Base-by-base conservation (phyloP, 92 coral and sea anemone species). In the Epizoanthus rinbou region DNA sequence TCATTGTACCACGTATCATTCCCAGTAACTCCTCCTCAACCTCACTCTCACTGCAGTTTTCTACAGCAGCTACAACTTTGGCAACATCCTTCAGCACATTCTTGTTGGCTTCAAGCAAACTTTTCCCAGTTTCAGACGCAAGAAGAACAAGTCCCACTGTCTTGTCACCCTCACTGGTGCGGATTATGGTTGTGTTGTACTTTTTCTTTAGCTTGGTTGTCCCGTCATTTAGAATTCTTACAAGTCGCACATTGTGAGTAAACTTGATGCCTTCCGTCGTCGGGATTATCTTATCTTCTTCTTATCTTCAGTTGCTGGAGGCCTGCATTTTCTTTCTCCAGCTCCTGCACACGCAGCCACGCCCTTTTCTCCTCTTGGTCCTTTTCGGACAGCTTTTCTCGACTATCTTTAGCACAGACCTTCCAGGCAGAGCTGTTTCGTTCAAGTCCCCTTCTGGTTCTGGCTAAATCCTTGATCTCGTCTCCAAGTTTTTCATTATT, bases 271-370 rank as follows among this genome's bases (percentile, higher is more conserved):
- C 81, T 25, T 62, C 69, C 2, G 50, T 62, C 69, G 31, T 76
- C 21, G 31, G 69, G 52, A 57, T 57, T 57, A 45, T 72, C n/a
- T 72, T 72, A 70, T 70, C 75, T 70, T 70, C 59, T 70, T 28
- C 75, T 58, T 37, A 45, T 72, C 76, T 72, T 45, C 76, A 72
- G 76, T 45, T 72, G 76, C 16, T 72, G 76, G 60, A 72, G 76
- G 19, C 52, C 76, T 45, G 76, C 43, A 50, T 72, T 72, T 31
- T 72, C 60, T 22, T 72, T 72, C 59, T 72, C 76, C 62, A 72
- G 59, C 59, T 72, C 60, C 59, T 6, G 59, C 76, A 72, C 59
- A n/a, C 76, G 35, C 62, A 72, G 25, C 76, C 76, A 50, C 60
- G 62, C 60, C 76, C 76, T 72, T 60, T 72, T 4, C 76, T 72